Percentiles rank a stretch among this genome's conserved stretches.
Conservation (phyloP, 2,888 invertebrate species). For the Germaria angustata region DNA sequence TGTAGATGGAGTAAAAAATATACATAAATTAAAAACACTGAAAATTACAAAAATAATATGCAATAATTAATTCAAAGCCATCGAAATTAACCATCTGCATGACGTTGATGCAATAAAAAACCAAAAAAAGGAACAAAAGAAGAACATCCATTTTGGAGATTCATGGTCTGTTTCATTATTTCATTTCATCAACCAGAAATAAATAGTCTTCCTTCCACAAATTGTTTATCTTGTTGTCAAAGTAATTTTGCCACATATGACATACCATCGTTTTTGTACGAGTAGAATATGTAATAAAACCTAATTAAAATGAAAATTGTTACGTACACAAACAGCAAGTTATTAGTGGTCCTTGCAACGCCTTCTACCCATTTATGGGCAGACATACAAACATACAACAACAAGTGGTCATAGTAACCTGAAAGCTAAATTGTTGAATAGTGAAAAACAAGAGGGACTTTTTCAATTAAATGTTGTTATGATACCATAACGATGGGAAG, state of each 20-base stretch:
- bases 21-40: too few relatives aligned
- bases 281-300: neutral
- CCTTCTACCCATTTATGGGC: neutral
- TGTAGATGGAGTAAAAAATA: too few relatives aligned
- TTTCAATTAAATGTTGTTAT: slow-evolving; percentile 21
- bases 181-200: slow-evolving; percentile 12
- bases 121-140: neutral
- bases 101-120: neutral
- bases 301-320: slow-evolving; percentile 16
- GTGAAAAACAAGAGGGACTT: slow-evolving; percentile 26
- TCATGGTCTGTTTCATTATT: neutral
- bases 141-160: neutral
- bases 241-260: neutral
- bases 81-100: neutral
- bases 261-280: neutral
- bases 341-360: neutral
- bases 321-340: neutral
- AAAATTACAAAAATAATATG: too few relatives aligned
- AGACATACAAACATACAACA: neutral
- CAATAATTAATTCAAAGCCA: too few relatives aligned
- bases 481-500: neutral
- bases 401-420: slow-evolving; percentile 54
- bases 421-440: slow-evolving; percentile 26
- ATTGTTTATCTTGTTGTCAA: neutral
- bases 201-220: slow-evolving; percentile 20